Evolutionary conservation across 2,113 vertebrate species (phyloP), one percentile per base, ranked within the genome.

Genomic region (Stegastes partitus): DNA sequence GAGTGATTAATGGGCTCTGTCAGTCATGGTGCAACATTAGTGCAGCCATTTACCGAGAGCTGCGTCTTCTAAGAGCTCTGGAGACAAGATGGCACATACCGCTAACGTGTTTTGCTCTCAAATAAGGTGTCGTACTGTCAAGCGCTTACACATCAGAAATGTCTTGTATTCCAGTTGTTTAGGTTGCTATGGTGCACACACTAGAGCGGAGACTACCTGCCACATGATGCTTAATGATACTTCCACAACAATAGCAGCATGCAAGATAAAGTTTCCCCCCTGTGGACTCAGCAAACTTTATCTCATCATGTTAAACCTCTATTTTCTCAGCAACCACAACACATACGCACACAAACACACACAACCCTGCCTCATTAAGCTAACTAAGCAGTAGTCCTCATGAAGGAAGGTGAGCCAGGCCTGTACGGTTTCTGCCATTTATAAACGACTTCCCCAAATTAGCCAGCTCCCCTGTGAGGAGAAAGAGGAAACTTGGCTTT

Each of bases 1-100:
- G 25, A 58, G 84, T 93, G 92, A 93, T 93, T 93, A 92, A 92
- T 93, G 71, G 88, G 14, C 37, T 47, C 78, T 84, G 88, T 89
- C 89, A 86, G 78, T 88, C 82, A 84, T 57, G 79, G 78, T 11
- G 81, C 78, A 89, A 92, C 76, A 90, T 91, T 85, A 90, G 83
- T 68, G 69, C 74, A 80, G 75, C 84, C 79, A 79, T 85, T 91
- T 87, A 89, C 81, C 59, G 22, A 56, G 78, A 34, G 68, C 82
- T 57, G 68, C n/a, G 14, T 84, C 79, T 74, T 31, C 25, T n/a
- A 25, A 53, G 56, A 85, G 68, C 79, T 82, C 71, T 75, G 19
- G 58, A 88, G 83, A 84, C 69, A 78, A 16, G 54, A 53, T 21
- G 58, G 31, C 22, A 80, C 63, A 75, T 59, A 9, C 44, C 67